These are phyloP conservation scores for Piezodorus guildinii DNA, from an alignment of 1,140 invertebrate genomes.

Conservation along the genomic window DNA sequence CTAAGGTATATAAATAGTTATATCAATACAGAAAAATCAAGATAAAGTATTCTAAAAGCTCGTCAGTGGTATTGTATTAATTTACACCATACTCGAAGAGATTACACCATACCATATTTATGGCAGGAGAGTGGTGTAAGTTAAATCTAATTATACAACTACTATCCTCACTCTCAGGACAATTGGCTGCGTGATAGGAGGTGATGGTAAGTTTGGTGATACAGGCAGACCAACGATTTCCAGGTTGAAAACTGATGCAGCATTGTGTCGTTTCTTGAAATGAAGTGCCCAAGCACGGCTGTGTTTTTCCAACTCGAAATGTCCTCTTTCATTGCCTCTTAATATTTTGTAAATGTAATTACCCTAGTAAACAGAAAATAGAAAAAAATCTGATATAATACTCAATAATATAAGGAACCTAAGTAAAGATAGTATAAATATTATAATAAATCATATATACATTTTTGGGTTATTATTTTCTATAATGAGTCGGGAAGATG, in stretches of 20 bases:
- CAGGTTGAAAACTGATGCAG: conserved; percentile 42
- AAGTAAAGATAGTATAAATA: too few species aligned
- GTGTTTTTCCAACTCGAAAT: conserved; percentile 51
- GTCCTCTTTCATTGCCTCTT: conserved; percentile 48
- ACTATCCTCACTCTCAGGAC: neutral
- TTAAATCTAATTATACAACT: conserved; percentile 5
- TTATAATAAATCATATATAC: too few species aligned
- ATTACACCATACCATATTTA: too few species aligned
- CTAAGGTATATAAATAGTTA: neutral
- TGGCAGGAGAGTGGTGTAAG: neutral
- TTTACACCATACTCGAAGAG: neutral
- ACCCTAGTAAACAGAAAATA: conserved; percentile 18
- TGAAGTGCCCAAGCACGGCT: conserved; percentile 51
- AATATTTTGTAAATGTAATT: conserved; percentile 47
- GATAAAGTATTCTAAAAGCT: neutral
- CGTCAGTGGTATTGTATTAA: neutral
- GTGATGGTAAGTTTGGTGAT: too few species aligned
- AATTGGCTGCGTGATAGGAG: neutral
- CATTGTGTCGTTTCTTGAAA: conserved; percentile 44
- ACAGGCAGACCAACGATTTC: conserved; percentile 34
- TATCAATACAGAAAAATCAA: conserved; percentile 1
- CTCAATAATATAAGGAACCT: too few species aligned
- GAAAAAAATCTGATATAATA: too few species aligned
- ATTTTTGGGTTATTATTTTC: too few species aligned
- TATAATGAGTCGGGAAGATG: too few species aligned